These are phyloP conservation scores for Temnothorax longispinosus DNA, from an alignment of 1,140 invertebrate genomes.

Conservation along the genomic window DNA sequence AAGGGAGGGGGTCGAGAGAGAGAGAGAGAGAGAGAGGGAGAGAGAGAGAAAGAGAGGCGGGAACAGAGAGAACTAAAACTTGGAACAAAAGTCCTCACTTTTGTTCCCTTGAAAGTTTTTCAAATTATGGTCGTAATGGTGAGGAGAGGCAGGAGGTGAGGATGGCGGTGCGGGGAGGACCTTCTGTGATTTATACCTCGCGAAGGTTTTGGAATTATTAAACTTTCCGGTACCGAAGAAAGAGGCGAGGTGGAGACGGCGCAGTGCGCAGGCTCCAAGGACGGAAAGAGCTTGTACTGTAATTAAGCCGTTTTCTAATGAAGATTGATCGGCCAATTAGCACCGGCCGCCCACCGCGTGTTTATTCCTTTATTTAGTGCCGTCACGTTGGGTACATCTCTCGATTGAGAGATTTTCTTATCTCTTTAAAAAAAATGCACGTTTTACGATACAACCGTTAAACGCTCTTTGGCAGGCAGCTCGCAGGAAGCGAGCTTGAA, in stretches of 20 bases:
- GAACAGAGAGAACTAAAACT: slow-evolving; percentile 79
- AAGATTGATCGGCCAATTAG: slow-evolving; percentile 83
- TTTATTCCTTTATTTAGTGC: slow-evolving; percentile 74
- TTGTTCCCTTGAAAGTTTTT: slow-evolving; percentile 84
- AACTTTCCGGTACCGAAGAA: slow-evolving; percentile 65
- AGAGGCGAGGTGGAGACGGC: slow-evolving; percentile 11
- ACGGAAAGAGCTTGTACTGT: slow-evolving; percentile 75
- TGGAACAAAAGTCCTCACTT: slow-evolving; percentile 85
- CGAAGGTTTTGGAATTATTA: slow-evolving; percentile 79
- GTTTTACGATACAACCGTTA: not conserved
- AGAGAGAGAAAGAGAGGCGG: not conserved
- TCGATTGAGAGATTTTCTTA: not conserved
- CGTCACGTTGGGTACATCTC: not conserved
- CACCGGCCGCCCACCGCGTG: slow-evolving; percentile 75
- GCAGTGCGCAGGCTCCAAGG: slow-evolving; percentile 3
- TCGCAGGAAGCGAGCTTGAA: not conserved
- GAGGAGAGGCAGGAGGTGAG: slow-evolving; percentile 50
- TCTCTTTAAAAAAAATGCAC: not conserved
- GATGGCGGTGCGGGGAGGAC: slow-evolving; percentile 57
- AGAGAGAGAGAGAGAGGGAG: not conserved
- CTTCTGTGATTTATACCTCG: slow-evolving; percentile 79
- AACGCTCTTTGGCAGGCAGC: not conserved
- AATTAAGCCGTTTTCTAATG: slow-evolving; percentile 83
- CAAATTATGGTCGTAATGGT: slow-evolving; percentile 81
- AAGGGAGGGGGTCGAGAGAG: not conserved